A percentile compares a stretch with the other conserved stretches of the same genome.
Conservation (phyloP, 2,888 invertebrate species). For the Hetaerina titia region DNA sequence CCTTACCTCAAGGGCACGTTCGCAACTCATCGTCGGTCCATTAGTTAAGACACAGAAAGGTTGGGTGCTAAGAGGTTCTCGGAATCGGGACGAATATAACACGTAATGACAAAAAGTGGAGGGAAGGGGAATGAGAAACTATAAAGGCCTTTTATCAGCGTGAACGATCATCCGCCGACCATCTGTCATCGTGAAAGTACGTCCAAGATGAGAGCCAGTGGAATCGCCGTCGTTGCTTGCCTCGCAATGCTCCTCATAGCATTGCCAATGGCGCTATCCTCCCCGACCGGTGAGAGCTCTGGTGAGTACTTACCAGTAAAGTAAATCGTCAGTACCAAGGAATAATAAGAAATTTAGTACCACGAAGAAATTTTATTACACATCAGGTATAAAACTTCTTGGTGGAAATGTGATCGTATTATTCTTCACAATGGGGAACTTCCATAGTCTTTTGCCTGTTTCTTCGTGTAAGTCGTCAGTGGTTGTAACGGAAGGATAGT, state of each 20-base stretch:
- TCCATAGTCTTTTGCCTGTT: too few relatives aligned
- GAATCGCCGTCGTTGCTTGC: background rate
- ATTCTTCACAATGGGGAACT: too few relatives aligned
- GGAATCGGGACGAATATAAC: background rate
- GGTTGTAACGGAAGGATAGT: too few relatives aligned
- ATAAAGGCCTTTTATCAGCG: background rate
- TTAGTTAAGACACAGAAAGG: background rate
- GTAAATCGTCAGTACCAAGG: too few relatives aligned
- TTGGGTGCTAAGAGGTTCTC: background rate
- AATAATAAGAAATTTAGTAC: too few relatives aligned
- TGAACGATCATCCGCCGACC: background rate
- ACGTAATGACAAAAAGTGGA: background rate
- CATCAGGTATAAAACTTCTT: too few relatives aligned
- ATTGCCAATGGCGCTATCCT: background rate
- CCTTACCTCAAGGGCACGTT: background rate
- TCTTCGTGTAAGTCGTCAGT: too few relatives aligned
- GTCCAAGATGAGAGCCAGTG: background rate
- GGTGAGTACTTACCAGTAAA: background rate
- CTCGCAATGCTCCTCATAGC: background rate
- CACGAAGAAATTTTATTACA: too few relatives aligned
- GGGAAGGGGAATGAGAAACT: background rate
- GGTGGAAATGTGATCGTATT: too few relatives aligned
- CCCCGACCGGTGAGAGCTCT: background rate
- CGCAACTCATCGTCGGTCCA: background rate
- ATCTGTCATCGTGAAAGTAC: background rate